Conservation (phyloP, 2,797 vertebrate species). For the Menidia menidia region DNA sequence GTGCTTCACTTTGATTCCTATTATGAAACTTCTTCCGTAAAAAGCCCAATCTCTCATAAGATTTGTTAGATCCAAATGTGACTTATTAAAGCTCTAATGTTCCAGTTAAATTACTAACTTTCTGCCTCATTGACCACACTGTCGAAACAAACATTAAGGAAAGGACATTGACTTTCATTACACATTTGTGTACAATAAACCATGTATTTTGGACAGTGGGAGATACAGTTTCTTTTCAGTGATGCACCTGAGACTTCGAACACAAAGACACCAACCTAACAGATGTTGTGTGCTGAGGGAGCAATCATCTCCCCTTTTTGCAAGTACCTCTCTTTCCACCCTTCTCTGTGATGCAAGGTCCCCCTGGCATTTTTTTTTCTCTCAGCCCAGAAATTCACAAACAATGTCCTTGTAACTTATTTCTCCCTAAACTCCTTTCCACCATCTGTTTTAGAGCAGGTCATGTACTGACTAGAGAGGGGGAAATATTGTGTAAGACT, state of each 20-base stretch:
- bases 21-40: conserved; percentile 1
- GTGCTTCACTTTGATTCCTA: neutral
- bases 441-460: conserved; percentile 73
- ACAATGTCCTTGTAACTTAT: conserved; percentile 77
- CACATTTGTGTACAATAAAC: conserved; percentile 37
- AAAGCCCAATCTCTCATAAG: conserved; percentile 7
- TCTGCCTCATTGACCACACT: conserved; percentile 45
- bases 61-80: conserved; percentile 26
- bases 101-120: conserved; percentile 43
- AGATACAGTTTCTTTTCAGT: conserved; percentile 35
- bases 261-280: conserved; percentile 61
- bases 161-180: conserved; percentile 23
- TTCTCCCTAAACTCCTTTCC: conserved; percentile 69
- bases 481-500: conserved; percentile 25
- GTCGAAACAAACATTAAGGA: conserved; percentile 32
- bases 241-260: conserved; percentile 58
- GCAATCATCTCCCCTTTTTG: conserved; percentile 10
- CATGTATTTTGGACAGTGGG: conserved; percentile 30
- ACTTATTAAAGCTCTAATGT: conserved; percentile 50
- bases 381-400: conserved; percentile 67
- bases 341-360: conserved; percentile 52
- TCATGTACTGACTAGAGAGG: conserved; percentile 52
- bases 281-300: conserved; percentile 69
- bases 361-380: conserved; percentile 50
- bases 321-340: conserved; percentile 33